Conservation (phyloP, 2,888 invertebrate genomes). For the Andrena dorsata region DNA sequence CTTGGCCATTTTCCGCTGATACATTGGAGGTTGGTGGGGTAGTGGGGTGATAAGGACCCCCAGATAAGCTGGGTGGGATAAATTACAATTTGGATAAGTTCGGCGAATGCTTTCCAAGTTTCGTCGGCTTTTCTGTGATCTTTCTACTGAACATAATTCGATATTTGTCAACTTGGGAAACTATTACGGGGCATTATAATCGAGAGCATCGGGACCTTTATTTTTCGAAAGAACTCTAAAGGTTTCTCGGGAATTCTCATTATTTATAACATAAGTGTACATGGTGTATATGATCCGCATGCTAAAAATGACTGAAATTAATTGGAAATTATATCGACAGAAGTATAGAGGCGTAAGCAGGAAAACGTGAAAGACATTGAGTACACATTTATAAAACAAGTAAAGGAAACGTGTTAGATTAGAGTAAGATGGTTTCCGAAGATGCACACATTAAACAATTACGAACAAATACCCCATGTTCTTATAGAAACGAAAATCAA, state of each 20-base stretch:
- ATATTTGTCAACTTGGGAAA: neutral
- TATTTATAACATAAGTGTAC: neutral
- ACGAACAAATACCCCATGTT: neutral
- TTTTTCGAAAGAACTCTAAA: neutral
- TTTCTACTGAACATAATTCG: neutral
- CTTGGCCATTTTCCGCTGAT: conserved; percentile 82
- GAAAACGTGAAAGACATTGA: conserved; percentile 2
- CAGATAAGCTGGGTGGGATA: conserved; percentile 81
- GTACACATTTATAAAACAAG: neutral
- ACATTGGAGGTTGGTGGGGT: conserved; percentile 73
- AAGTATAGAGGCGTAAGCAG: conserved; percentile 40
- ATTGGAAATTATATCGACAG: conserved; percentile 18
- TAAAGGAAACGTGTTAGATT: conserved; percentile 9
- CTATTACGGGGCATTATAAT: neutral
- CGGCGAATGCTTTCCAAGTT: conserved; percentile 40
- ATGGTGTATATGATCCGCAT: conserved; percentile 33
- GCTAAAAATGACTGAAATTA: conserved; percentile 38
- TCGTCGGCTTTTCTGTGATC: conserved; percentile 19
- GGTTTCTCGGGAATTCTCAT: neutral
- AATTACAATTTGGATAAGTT: conserved; percentile 73
- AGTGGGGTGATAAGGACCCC: conserved; percentile 80
- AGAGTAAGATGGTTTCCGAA: neutral
- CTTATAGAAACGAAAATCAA: conserved; percentile 9
- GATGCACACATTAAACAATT: conserved; percentile 3
- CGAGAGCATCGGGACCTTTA: neutral